Evolutionary conservation across 2,888 invertebrate genomes (phyloP).

Genomic region (Venustoraphidia nigricollis): DNA sequence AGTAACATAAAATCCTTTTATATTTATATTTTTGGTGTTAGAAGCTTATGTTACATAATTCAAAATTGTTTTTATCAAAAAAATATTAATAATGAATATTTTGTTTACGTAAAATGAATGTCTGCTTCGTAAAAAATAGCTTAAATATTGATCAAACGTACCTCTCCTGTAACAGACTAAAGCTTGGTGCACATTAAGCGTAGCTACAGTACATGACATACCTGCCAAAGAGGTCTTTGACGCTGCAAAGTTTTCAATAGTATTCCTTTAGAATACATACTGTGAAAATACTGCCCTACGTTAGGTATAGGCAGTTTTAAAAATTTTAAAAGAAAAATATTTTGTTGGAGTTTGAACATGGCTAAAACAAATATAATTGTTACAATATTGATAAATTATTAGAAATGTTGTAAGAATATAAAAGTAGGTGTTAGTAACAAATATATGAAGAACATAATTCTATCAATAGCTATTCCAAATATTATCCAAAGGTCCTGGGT

Average conservation of each 20-base stretch:
- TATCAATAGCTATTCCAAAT: slow-evolving; percentile 20
- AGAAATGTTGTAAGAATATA: background rate
- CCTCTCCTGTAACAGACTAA: too few relatives aligned
- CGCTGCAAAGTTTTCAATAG: too few relatives aligned
- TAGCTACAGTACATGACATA: too few relatives aligned
- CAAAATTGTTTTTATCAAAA: background rate
- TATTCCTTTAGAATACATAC: too few relatives aligned
- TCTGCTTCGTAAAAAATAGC: too few relatives aligned
- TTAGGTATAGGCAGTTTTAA: too few relatives aligned
- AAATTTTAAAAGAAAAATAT: too few relatives aligned
- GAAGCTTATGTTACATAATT: background rate
- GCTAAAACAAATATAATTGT: background rate
- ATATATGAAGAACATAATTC: slow-evolving; percentile 20
- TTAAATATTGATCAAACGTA: too few relatives aligned
- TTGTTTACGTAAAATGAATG: too few relatives aligned
- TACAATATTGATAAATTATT: background rate
- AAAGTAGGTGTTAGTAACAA: slow-evolving; percentile 11
- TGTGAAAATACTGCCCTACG: too few relatives aligned
- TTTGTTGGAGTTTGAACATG: background rate
- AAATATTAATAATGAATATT: background rate
- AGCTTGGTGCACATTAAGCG: too few relatives aligned
- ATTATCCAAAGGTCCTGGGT: slow-evolving; percentile 21
- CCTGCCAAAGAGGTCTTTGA: too few relatives aligned
- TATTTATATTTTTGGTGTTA: background rate
- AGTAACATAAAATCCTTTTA: background rate